phyloP scores from a whole-genome alignment of 2,888 invertebrate species.

The Netelia inedita region DNA sequence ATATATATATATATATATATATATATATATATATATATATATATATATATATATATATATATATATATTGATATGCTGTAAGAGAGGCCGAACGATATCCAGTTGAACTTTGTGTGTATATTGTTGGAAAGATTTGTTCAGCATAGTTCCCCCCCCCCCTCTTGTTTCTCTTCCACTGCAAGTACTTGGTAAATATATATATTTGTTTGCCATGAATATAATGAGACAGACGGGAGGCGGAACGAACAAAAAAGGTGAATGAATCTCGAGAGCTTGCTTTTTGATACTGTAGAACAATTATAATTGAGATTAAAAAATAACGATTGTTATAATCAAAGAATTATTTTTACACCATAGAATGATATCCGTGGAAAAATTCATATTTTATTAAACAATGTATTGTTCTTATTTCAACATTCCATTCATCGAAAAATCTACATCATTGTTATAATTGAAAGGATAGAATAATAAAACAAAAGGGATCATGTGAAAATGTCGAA shows the following conservation, averaged over 20 bases:
- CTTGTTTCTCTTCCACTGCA: conserved; percentile 17
- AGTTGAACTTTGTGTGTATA: conserved; percentile 58
- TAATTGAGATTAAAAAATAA: conserved; percentile 28
- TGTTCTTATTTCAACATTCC: no score
- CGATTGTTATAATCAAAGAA: conserved; percentile 20
- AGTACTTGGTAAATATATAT: conserved; percentile 52
- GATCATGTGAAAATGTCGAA: no score
- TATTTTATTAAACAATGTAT: no score
- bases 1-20: conserved; percentile 4
- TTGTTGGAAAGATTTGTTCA: conserved; percentile 67
- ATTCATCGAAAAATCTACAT: no score
- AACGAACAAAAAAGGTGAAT: not conserved
- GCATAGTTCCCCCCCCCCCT: conserved; percentile 55
- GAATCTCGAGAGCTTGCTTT: conserved; percentile 28
- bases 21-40: not conserved
- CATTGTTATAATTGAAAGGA: no score
- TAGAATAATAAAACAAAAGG: no score
- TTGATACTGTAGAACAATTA: not conserved
- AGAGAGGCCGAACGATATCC: conserved; percentile 30
- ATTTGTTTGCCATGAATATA: conserved; percentile 48
- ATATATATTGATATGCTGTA: conserved; percentile 1
- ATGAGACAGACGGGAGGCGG: not conserved
- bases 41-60: not conserved
- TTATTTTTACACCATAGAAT: not conserved
- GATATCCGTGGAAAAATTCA: not conserved